Evolutionary conservation across 2,888 invertebrate species (phyloP).

Genomic region (Caenorhabditis imperialis): DNA sequence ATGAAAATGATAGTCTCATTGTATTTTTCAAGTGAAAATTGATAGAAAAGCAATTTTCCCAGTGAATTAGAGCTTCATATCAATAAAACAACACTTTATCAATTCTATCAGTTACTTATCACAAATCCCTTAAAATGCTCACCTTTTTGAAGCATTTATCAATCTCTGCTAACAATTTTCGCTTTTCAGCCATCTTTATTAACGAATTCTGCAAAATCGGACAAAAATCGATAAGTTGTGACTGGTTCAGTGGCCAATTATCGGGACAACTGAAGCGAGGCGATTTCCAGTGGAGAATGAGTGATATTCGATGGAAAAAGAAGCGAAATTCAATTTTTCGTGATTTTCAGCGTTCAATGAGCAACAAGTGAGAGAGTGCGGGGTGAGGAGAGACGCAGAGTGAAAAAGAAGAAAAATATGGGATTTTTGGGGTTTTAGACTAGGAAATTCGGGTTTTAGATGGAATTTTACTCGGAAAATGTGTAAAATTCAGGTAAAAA

Average conservation of each 20-base stretch:
- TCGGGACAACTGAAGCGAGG: not conserved
- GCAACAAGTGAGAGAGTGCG: conserved; percentile 1
- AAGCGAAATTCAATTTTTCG: no score
- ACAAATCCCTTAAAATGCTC: not conserved
- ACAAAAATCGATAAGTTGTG: conserved; percentile 2
- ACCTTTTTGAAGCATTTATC: conserved; percentile 78
- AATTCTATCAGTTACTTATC: not conserved
- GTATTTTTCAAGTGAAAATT: not conserved
- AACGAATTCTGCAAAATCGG: conserved; percentile 9
- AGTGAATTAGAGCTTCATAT: not conserved
- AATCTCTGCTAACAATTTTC: conserved; percentile 76
- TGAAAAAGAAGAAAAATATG: conserved; percentile 9
- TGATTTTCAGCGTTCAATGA: no score
- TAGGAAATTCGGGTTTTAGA: no score
- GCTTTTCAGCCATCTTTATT: conserved; percentile 77
- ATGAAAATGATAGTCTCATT: not conserved
- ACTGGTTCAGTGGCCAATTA: not conserved
- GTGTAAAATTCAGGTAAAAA: no score
- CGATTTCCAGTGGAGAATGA: not conserved
- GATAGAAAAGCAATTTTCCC: no score
- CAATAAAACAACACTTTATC: no score
- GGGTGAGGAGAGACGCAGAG: conserved; percentile 14
- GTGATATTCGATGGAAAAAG: conserved; percentile 4
- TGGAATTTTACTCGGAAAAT: no score
- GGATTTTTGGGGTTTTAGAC: no score